These are phyloP conservation scores for Ceratosolen fusciceps DNA, from an alignment of 1,140 invertebrate genomes.

Conservation along the genomic window DNA sequence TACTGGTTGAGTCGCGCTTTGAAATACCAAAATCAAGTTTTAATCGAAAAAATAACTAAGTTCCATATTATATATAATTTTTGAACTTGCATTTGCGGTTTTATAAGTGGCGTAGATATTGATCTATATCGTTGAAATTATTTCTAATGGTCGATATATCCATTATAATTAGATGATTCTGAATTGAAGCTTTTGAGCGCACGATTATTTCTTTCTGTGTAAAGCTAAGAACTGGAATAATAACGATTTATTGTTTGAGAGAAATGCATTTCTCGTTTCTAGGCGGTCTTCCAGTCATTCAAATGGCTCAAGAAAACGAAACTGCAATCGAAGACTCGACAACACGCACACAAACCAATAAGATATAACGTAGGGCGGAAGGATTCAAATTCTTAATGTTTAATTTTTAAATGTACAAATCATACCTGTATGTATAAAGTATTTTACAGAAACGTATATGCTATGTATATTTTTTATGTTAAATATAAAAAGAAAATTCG, in stretches of 20 bases:
- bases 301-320: conserved; percentile 15
- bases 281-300: conserved; percentile 41
- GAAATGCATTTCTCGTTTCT: conserved; percentile 44
- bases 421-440: neutral
- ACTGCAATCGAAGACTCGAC: conserved; percentile 42
- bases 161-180: neutral
- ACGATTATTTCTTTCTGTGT: conserved; percentile 5
- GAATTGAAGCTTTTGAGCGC: neutral
- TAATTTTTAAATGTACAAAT: conserved; percentile 21
- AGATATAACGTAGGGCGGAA: conserved; percentile 20
- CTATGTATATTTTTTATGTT: conserved; percentile 22
- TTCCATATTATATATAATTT: neutral
- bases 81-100: neutral
- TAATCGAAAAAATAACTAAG: neutral
- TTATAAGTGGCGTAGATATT: conserved; percentile 1
- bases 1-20: too few species aligned
- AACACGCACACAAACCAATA: conserved; percentile 26
- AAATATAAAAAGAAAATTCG: neutral
- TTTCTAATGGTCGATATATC: neutral
- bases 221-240: conserved; percentile 33
- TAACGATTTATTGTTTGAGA: conserved; percentile 32
- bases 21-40: too few species aligned
- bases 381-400: conserved; percentile 4
- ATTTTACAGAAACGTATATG: conserved; percentile 15
- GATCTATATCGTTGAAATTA: neutral